Evolutionary conservation across 2,797 vertebrate genomes (phyloP), one percentile per base, ranked within the genome.

Genomic region (Sphenopsis melanotis): DNA sequence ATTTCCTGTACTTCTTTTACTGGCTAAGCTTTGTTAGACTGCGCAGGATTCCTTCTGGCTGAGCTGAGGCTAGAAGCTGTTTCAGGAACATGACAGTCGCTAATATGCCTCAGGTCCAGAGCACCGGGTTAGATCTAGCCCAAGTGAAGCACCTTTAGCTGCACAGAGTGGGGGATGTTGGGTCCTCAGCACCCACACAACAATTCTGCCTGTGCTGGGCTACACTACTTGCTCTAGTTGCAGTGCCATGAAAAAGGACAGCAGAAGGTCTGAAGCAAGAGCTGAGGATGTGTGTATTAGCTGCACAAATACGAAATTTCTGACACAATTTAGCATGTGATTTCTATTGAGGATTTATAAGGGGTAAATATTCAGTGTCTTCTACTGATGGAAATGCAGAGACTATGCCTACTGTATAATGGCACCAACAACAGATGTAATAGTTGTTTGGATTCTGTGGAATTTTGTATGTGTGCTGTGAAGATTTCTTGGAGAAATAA

Each of bases 161-260:
- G 14, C 3, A 2, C 3, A 0, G 34, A 23, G 9, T 37, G 34
- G 20, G 41, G 34, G 10, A 18, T 29, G 10, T 15, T 15, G 50
- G 26, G 19, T 56, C 55, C 41, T 89, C 39, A 49, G 74, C 20
- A 59, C 24, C 14, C 19, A 11, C 26, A 3, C 23, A 44, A 12
- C 21, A 30, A 4, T n/a, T 50, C 53, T 88, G 41, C 29, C 34
- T 46, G 5, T 65, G 24, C 36, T 82, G 34, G 15, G 15, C 21
- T 37, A 3, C 1, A 0, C 30, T 50, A 0, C 55, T 79, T 61
- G n/a, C 36, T 69, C 8, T 26, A 29, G 22, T 30, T 84, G 36
- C 7, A n/a, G 18, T 0, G 0, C 18, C 12, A 5, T 22, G 12
- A 50, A 26, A 56, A 61, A 71, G 41, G 13, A n/a, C 24, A 55